Conservation (phyloP, 2,113 vertebrate species). For the Epinephelus lanceolatus region DNA sequence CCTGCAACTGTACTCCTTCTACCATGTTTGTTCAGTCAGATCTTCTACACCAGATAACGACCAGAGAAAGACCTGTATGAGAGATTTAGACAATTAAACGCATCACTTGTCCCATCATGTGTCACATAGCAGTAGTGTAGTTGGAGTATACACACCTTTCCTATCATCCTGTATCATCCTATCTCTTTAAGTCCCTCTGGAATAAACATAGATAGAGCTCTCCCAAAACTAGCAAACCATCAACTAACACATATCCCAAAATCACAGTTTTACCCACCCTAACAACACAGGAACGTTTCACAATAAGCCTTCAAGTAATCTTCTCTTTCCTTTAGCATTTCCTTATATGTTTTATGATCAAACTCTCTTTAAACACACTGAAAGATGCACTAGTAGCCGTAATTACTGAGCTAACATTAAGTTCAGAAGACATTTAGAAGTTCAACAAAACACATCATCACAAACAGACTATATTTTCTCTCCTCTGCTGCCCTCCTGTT, state of each 20-base stretch:
- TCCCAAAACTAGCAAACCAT: background rate
- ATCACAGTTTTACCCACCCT: background rate
- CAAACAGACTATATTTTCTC: conserved; percentile 43
- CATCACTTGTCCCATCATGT: conserved; percentile 12
- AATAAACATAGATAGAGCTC: conserved; percentile 4
- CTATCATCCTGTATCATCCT: background rate
- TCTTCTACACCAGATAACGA: background rate
- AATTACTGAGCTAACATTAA: conserved; percentile 42
- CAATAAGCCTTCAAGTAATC: background rate
- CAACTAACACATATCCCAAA: background rate
- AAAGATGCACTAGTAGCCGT: conserved; percentile 25
- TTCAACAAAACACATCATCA: conserved; percentile 53
- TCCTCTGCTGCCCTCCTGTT: conserved; percentile 28
- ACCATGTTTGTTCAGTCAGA: background rate
- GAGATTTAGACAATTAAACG: background rate
- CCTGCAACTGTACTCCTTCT: background rate
- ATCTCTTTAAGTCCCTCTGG: conserved; percentile 5
- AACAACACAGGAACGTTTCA: background rate
- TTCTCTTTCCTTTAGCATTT: background rate
- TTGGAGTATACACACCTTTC: background rate
- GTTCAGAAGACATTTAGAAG: conserved; percentile 48
- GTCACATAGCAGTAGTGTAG: background rate
- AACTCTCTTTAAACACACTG: conserved; percentile 2
- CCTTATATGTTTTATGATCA: background rate
- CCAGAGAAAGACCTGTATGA: background rate